Evolutionary conservation across 2,888 invertebrate genomes (phyloP), one percentile per base, ranked within the genome.

Genomic region (Palloptera scutellata): DNA sequence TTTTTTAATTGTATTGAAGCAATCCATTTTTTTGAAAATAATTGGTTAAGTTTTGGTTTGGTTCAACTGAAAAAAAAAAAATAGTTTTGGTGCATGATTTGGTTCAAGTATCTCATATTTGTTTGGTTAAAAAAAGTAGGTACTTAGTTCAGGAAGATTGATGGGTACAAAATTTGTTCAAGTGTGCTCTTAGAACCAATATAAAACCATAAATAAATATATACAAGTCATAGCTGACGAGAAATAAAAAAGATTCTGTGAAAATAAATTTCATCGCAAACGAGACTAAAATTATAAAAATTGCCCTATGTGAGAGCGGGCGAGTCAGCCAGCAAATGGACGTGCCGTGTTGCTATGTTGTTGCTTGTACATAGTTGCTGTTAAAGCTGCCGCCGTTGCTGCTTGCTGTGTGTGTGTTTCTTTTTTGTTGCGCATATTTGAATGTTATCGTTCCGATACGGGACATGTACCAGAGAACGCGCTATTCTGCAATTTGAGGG

Each of bases 261-360:
- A 63, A 68, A 65, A 70, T 79, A 79, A 78, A 79, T 78, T 69
- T 79, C 75, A 78, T 75, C 75, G 77, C 78, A 79, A 79, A 79
- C 79, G 79, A 79, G 79, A 79, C 79, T 79, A 76, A 79, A 79
- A 79, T 80, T 80, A 79, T 79, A 78, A 79, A 80, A 78, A 68
- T 64, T 60, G 60, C 66, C 55, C 43, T 62, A 43, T 59, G 30
- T 51, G 52, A 59, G 51, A 59, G 58, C 30, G n/a, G 51, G 57
- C n/a, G n/a, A n/a, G n/a, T 5, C 5, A 13, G 48, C 48, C 15
- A 15, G 48, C 48, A 58, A 64, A 41, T 13, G 51, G 58, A 59
- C 15, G 51, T 59, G 59, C 64, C 64, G 52, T 52, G 58, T 58
- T 42, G 30, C 19, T 13, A 48, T 53, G 42, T 43, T 30, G 13